These are phyloP conservation scores for Nansenia antarctica DNA, from an alignment of 2,113 vertebrate genomes.

Conservation along the genomic window DNA sequence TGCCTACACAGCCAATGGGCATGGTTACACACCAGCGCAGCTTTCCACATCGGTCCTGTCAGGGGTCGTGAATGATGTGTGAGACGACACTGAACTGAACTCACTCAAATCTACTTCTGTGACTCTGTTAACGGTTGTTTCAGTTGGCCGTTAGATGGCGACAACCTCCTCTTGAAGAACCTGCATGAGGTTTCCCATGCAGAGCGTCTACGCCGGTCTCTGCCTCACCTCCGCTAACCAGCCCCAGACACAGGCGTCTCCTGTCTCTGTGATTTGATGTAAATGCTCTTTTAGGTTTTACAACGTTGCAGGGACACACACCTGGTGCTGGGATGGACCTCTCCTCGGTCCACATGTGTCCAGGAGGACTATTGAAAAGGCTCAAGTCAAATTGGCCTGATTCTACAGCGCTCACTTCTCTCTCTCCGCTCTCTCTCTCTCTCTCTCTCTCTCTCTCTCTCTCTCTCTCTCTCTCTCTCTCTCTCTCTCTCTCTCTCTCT, in stretches of 20 bases:
- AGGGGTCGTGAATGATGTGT: neutral
- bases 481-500: too few species aligned
- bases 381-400: constrained; percentile 29
- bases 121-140: neutral
- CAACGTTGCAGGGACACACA: constrained; percentile 48
- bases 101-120: neutral
- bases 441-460: too few species aligned
- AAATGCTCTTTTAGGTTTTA: constrained; percentile 66
- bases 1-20: too few species aligned
- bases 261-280: constrained; percentile 44
- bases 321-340: constrained; percentile 51
- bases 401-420: constrained; percentile 1
- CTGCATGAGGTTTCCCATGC: constrained; percentile 4
- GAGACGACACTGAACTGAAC: neutral
- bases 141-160: constrained; percentile 62
- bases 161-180: constrained; percentile 40
- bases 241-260: neutral
- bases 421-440: constrained; percentile 33
- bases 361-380: constrained; percentile 47
- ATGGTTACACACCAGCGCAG: neutral
- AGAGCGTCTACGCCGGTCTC: neutral
- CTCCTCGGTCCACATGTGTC: constrained; percentile 46
- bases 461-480: too few species aligned
- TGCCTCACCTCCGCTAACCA: neutral
- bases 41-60: neutral